Evolutionary conservation across 2,797 vertebrate species (phyloP).

Genomic region (Centropyge bicolor): DNA sequence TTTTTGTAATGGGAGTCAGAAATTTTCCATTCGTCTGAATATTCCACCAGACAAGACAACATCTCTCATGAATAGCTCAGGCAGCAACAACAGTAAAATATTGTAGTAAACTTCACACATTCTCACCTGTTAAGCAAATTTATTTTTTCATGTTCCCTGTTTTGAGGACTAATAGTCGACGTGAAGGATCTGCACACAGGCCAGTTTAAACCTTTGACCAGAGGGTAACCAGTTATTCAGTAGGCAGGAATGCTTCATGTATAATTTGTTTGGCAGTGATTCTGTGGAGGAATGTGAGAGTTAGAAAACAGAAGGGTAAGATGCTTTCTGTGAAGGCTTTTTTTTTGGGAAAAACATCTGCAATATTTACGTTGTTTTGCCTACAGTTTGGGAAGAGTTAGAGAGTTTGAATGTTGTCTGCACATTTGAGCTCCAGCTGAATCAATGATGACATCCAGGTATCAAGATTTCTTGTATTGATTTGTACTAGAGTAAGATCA

Average conservation of each 20-base stretch:
- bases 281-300: slow-evolving; percentile 1
- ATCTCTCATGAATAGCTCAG: not conserved
- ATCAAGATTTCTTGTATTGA: not conserved
- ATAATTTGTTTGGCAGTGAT: slow-evolving; percentile 8
- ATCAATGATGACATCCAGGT: not conserved
- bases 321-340: not conserved
- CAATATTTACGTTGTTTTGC: not conserved
- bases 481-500: not conserved
- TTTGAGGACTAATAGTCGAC: not conserved
- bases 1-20: slow-evolving; percentile 25
- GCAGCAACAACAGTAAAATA: not conserved
- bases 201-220: slow-evolving; percentile 14
- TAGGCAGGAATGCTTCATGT: not conserved
- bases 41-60: slow-evolving; percentile 7
- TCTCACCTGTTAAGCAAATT: not conserved
- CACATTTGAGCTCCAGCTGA: not conserved
- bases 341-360: not conserved
- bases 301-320: not conserved
- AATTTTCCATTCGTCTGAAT: slow-evolving; percentile 7
- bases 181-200: not conserved
- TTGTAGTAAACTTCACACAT: not conserved
- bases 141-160: not conserved
- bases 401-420: not conserved
- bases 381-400: not conserved
- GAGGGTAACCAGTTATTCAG: slow-evolving; percentile 1